These are phyloP conservation scores for Nycticryphes semicollaris DNA, from an alignment of 2,113 vertebrate genomes.

Conservation along the genomic window DNA sequence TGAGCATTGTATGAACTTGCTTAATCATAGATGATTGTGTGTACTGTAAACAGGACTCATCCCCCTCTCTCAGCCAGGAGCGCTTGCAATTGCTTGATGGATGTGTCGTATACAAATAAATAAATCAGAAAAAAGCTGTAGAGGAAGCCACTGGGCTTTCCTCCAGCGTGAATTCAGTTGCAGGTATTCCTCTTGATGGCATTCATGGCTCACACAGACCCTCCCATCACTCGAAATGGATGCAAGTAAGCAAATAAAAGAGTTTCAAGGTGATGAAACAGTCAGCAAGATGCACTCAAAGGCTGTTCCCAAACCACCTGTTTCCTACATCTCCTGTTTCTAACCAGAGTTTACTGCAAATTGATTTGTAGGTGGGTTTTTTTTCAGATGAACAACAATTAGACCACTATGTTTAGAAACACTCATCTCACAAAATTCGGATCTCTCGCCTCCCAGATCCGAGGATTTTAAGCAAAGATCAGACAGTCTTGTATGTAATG, in stretches of 20 bases:
- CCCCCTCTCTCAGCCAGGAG: not conserved
- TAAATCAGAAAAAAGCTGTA: not conserved
- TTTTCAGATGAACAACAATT: not conserved
- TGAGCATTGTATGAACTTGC: not conserved
- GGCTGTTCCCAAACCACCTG: not conserved
- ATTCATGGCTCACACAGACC: not conserved
- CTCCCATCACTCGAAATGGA: not conserved
- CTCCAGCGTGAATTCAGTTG: not conserved
- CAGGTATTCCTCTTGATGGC: not conserved
- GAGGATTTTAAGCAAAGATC: not conserved
- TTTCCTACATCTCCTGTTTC: not conserved
- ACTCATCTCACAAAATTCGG: not conserved
- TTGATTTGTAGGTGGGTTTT: not conserved
- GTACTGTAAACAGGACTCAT: constrained; percentile 36
- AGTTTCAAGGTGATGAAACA: not conserved
- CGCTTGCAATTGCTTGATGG: not conserved
- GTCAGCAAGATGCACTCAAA: not conserved
- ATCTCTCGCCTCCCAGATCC: not conserved
- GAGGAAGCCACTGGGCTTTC: not conserved
- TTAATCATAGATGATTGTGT: constrained; percentile 8
- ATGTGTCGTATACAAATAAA: not conserved
- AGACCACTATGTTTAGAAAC: not conserved
- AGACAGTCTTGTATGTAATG: not conserved
- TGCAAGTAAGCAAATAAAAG: not conserved
- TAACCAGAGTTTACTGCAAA: not conserved